A percentile compares a stretch with the other conserved stretches of the same genome.
These are phyloP conservation scores for Tenthredo mesomela DNA, from an alignment of 2,888 invertebrate genomes.

Conservation along the genomic window DNA sequence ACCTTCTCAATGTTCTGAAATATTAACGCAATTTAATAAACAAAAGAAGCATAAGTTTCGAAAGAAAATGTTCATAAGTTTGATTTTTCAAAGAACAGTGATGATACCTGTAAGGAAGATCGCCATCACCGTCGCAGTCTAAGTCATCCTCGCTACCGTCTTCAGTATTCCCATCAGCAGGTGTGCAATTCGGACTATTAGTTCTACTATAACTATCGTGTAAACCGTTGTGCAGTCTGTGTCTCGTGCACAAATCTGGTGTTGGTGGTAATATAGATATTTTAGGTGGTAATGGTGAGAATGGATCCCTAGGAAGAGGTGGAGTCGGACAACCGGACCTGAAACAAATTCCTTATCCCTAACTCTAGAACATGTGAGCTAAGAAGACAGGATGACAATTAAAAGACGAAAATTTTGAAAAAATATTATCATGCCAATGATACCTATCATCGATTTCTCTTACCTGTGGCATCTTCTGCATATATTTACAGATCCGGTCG, in stretches of 20 bases:
- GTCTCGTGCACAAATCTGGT: slow-evolving; percentile 79
- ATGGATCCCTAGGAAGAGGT: slow-evolving; percentile 75
- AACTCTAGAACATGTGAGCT: background rate
- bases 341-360: slow-evolving; percentile 51
- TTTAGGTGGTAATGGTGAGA: slow-evolving; percentile 81
- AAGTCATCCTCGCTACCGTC: slow-evolving; percentile 76
- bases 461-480: slow-evolving; percentile 76
- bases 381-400: background rate
- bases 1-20: slow-evolving; percentile 74
- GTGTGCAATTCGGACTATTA: slow-evolving; percentile 71
- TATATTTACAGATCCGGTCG: slow-evolving; percentile 72
- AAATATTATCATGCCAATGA: background rate
- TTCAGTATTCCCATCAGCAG: slow-evolving; percentile 74
- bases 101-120: slow-evolving; percentile 76
- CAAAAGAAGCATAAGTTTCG: background rate
- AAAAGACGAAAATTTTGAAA: background rate
- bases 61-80: background rate
- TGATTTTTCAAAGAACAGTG: background rate
- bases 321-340: slow-evolving; percentile 76
- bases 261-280: slow-evolving; percentile 89
- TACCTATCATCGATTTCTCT: background rate
- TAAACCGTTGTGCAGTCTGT: slow-evolving; percentile 68
- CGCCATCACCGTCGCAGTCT: slow-evolving; percentile 76
- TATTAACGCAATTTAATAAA: background rate
- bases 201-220: slow-evolving; percentile 71